Percentiles rank a stretch among this genome's conserved stretches.
Conservation (phyloP, 2,113 vertebrate species). For the Macquaria australasica region DNA sequence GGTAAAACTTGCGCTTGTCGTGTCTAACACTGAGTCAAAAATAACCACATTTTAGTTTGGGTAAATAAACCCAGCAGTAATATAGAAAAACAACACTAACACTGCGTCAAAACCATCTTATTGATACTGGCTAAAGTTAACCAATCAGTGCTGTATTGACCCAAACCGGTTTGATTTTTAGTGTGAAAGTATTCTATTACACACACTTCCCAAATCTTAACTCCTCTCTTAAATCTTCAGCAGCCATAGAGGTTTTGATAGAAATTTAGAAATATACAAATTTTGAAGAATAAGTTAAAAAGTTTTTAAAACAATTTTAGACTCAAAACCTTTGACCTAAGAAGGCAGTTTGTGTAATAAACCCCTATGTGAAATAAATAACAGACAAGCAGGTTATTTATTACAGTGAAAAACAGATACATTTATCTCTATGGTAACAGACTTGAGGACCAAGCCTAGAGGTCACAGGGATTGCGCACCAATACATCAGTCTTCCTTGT, state of each 20-base stretch:
- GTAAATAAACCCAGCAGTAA: neutral
- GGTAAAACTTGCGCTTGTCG: neutral
- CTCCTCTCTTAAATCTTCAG: neutral
- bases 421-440: constrained; percentile 36
- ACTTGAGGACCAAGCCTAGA: constrained; percentile 26
- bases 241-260: neutral
- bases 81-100: neutral
- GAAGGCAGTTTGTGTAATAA: neutral
- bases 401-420: constrained; percentile 1
- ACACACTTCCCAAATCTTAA: neutral
- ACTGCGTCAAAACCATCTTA: neutral
- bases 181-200: neutral
- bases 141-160: neutral
- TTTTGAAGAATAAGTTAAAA: neutral
- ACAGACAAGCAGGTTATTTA: neutral
- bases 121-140: neutral
- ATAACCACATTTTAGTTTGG: neutral
- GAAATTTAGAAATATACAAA: neutral
- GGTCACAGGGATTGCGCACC: constrained; percentile 35
- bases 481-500: constrained; percentile 54
- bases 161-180: neutral
- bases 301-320: neutral
- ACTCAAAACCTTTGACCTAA: neutral
- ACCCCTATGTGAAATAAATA: neutral
- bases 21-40: neutral